Conservation (phyloP, 2,888 invertebrate genomes). For the Copidosoma aretas region DNA sequence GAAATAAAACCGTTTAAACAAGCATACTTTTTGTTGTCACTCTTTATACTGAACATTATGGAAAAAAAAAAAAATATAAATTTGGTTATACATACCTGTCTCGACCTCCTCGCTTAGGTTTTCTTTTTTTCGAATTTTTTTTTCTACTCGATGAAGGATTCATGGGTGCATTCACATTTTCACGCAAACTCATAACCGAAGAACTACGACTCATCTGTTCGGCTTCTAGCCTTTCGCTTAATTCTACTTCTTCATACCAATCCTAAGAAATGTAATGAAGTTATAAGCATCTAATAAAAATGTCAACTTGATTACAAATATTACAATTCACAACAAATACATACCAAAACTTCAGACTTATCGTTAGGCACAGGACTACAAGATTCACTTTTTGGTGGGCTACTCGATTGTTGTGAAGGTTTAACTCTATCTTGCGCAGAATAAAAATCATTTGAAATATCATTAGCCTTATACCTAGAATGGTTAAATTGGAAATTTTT, state of each 20-base stretch:
- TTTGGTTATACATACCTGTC: conserved; percentile 48
- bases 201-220: conserved; percentile 66
- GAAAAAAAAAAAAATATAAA: conserved; percentile 22
- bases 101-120: conserved; percentile 41
- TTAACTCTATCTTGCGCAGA: conserved; percentile 46
- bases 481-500: neutral
- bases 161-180: conserved; percentile 44
- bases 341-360: conserved; percentile 42
- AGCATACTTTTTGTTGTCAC: neutral
- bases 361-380: conserved; percentile 44
- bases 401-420: conserved; percentile 46
- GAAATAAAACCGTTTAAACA: conserved; percentile 16
- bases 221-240: conserved; percentile 63
- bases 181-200: conserved; percentile 64
- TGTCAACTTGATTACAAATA: no score
- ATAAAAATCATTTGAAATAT: conserved; percentile 46
- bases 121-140: conserved; percentile 63
- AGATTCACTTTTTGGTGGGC: conserved; percentile 50
- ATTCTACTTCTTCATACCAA: conserved; percentile 71
- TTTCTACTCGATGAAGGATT: conserved; percentile 62
- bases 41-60: conserved; percentile 17
- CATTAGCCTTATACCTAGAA: conserved; percentile 49
- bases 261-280: conserved; percentile 57
- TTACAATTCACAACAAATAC: conserved; percentile 15
- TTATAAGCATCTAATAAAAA: neutral